Conservation (phyloP, 2,888 invertebrate species). For the Lamellibrachia satsuma region DNA sequence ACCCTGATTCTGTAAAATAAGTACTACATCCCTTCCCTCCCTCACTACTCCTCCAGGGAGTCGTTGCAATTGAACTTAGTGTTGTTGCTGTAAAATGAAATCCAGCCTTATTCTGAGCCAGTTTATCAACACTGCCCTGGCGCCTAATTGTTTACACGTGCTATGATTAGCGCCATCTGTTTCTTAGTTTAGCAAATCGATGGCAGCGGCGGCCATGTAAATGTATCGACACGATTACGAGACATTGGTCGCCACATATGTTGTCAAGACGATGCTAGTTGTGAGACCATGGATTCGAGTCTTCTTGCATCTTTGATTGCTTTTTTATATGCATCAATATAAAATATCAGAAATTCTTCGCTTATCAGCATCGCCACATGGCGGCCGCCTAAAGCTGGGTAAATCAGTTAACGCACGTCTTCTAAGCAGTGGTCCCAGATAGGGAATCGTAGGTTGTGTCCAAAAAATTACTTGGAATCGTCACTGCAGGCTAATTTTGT, state of each 20-base stretch:
- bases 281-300: background rate
- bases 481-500: background rate
- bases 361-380: background rate
- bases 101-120: background rate
- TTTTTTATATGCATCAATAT: background rate
- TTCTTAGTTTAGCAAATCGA: background rate
- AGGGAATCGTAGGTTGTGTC: background rate
- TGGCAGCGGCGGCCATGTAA: background rate
- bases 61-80: background rate
- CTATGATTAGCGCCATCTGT: background rate
- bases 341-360: background rate
- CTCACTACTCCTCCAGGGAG: background rate
- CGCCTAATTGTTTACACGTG: background rate
- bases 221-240: background rate
- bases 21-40: too few species aligned
- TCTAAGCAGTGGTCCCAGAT: background rate
- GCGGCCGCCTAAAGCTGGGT: background rate
- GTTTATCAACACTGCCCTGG: background rate
- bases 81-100: background rate
- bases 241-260: slow-evolving; percentile 1
- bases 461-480: background rate
- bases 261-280: background rate
- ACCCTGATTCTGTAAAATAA: background rate
- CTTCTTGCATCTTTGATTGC: slow-evolving; percentile 4
- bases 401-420: background rate